phyloP scores from a whole-genome alignment of 2,113 vertebrate genomes.

The Phyllostomus hastatus region DNA sequence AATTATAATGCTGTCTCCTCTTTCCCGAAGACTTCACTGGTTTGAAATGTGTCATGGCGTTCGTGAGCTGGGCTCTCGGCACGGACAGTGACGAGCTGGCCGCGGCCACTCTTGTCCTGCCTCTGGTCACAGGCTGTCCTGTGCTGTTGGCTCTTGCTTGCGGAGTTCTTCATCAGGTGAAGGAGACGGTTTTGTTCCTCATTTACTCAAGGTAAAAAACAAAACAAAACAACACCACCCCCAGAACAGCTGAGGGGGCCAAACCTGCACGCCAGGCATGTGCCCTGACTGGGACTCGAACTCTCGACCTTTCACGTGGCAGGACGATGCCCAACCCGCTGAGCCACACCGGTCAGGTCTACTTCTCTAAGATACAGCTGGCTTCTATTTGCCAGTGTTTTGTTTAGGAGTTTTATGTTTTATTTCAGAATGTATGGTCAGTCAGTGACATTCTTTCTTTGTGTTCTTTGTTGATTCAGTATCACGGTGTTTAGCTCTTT shows the following conservation, averaged over 20 bases:
- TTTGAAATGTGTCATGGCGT: not conserved
- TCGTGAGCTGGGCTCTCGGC: not conserved
- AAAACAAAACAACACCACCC: not conserved
- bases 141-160: not conserved
- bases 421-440: not conserved
- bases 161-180: not conserved
- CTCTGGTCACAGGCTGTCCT: no score
- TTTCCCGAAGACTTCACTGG: not conserved
- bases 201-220: not conserved
- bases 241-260: not conserved
- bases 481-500: not conserved
- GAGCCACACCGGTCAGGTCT: not conserved
- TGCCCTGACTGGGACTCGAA: not conserved
- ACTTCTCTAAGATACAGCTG: not conserved
- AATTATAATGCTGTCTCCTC: not conserved
- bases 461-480: not conserved
- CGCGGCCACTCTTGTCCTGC: not conserved
- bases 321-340: not conserved
- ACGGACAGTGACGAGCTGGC: accelerated
- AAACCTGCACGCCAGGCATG: not conserved
- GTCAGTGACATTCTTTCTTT: not conserved
- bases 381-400: not conserved
- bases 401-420: not conserved
- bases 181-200: not conserved
- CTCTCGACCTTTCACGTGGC: not conserved